Conservation (phyloP, 2,888 invertebrate genomes). For the Xiphydria camelus region DNA sequence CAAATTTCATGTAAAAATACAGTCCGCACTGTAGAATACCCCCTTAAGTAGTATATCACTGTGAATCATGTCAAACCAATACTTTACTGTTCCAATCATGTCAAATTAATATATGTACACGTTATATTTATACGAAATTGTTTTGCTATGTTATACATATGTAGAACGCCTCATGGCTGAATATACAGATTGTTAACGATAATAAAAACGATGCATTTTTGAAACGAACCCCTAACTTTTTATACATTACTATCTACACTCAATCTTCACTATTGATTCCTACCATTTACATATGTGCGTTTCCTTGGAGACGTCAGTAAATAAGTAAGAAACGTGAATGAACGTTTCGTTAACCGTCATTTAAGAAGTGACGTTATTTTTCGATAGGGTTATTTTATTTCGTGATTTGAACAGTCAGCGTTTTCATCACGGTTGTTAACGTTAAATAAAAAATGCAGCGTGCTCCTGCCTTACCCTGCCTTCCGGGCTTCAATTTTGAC, state of each 20-base stretch:
- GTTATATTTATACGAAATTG: constrained; percentile 42
- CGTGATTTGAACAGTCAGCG: no score
- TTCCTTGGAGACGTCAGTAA: constrained; percentile 32
- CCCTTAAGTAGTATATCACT: no score
- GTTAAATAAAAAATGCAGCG: constrained; percentile 58
- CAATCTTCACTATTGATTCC: no score
- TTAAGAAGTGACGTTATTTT: constrained; percentile 2
- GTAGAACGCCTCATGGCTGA: constrained; percentile 17
- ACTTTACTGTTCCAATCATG: no score
- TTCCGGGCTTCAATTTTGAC: constrained; percentile 74
- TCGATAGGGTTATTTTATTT: neutral
- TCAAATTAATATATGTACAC: constrained; percentile 20
- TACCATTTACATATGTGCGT: no score
- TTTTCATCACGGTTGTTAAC: neutral
- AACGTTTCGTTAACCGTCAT: constrained; percentile 2
- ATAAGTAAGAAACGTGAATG: constrained; percentile 18
- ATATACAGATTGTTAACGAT: constrained; percentile 28
- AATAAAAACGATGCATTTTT: constrained; percentile 28
- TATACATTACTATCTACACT: no score
- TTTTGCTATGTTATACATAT: constrained; percentile 41
- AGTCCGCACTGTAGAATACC: no score
- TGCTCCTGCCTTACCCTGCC: constrained; percentile 70
- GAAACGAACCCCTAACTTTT: neutral
- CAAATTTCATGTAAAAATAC: no score
- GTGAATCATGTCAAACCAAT: no score